Percentiles rank a stretch among this genome's conserved stretches.
Evolutionary conservation across 2,888 invertebrate species (phyloP).

Genomic region (Drosophila borealis): DNA sequence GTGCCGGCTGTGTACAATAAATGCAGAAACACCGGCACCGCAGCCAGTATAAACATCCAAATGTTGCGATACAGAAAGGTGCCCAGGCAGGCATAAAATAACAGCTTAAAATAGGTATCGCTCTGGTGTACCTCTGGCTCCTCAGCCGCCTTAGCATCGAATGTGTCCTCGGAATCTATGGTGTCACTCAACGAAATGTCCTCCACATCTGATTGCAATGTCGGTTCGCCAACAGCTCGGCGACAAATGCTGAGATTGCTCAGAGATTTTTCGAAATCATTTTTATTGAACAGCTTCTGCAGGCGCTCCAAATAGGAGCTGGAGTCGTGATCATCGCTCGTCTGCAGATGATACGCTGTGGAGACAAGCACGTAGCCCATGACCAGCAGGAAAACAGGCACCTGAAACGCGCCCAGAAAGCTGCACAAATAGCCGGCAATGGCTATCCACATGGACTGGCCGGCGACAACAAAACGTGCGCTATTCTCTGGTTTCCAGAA

Average conservation of each 20-base stretch:
- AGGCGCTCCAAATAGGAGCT: conserved; percentile 76
- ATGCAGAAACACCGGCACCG: conserved; percentile 88
- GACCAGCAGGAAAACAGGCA: conserved; percentile 90
- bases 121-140: conserved; percentile 86
- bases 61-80: conserved; percentile 95
- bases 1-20: conserved; percentile 76
- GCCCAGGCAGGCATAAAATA: conserved; percentile 92
- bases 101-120: conserved; percentile 90
- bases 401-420: conserved; percentile 90
- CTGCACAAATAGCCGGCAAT: conserved; percentile 91
- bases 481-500: conserved; percentile 91
- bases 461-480: conserved; percentile 88
- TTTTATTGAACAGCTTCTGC: conserved; percentile 78
- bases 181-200: conserved; percentile 82
- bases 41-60: conserved; percentile 91
- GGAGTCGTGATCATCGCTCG: conserved; percentile 60
- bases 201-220: conserved; percentile 73
- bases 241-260: conserved; percentile 82
- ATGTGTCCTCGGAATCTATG: conserved; percentile 74
- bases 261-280: conserved; percentile 80
- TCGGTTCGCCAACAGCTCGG: conserved; percentile 70
- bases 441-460: conserved; percentile 91
- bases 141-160: conserved; percentile 52
- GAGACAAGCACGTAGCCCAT: conserved; percentile 86
- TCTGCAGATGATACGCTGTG: conserved; percentile 83